Percentiles rank a stretch among this genome's conserved stretches.
phyloP scores from a whole-genome alignment of 2,888 invertebrate species.

The Leptopilina syphax region DNA sequence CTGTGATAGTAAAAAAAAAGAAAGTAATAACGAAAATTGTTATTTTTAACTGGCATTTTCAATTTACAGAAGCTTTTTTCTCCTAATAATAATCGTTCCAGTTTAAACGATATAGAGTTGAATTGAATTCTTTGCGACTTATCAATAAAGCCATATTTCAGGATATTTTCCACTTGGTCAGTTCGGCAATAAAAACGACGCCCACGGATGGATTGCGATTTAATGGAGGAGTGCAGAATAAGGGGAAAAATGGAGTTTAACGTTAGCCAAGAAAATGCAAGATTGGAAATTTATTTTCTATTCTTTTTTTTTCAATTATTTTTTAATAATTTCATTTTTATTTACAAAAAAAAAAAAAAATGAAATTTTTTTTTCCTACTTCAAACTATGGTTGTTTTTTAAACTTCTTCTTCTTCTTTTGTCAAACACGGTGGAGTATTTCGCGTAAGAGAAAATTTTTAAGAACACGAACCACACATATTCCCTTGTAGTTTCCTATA shows the following conservation, averaged over 20 bases:
- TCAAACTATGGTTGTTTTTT: too few species aligned
- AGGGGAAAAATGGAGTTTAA: constrained; percentile 61
- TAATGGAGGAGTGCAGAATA: constrained; percentile 46
- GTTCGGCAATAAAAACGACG: constrained; percentile 2
- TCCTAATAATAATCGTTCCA: background rate
- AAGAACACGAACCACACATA: background rate
- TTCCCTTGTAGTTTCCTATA: background rate
- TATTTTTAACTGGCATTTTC: background rate
- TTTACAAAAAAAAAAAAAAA: too few species aligned
- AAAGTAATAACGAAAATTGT: too few species aligned
- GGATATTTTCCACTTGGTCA: constrained; percentile 11
- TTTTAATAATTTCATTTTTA: too few species aligned
- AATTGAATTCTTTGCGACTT: constrained; percentile 15
- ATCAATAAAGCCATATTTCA: constrained; percentile 8
- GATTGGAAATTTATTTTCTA: background rate
- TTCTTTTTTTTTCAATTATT: too few species aligned
- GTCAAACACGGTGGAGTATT: too few species aligned
- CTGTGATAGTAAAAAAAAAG: too few species aligned
- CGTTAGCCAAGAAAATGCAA: constrained; percentile 58
- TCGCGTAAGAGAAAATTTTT: too few species aligned
- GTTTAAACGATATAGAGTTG: constrained; percentile 2
- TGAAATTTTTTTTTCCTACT: too few species aligned
- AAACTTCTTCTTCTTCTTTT: too few species aligned
- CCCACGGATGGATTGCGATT: constrained; percentile 18
- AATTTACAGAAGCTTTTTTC: background rate